Percentiles rank a stretch among this genome's conserved stretches.
Conservation (phyloP, 2,797 vertebrate species). For the Gobio occitaniae region DNA sequence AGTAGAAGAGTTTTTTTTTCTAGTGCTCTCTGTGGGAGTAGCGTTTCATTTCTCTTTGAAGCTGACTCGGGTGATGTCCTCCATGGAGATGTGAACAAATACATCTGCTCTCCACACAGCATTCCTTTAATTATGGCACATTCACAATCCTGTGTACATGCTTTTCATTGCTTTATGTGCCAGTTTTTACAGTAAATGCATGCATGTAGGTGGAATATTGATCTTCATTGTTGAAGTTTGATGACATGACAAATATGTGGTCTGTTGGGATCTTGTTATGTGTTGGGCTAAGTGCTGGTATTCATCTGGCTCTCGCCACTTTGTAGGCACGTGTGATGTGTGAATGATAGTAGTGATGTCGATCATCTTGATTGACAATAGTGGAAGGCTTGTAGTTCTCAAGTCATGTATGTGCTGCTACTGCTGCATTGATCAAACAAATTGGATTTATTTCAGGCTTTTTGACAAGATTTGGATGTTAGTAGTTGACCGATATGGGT, state of each 20-base stretch:
- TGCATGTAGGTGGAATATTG: constrained; percentile 40
- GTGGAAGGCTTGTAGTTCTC: constrained; percentile 7
- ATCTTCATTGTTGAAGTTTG: constrained; percentile 35
- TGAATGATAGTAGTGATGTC: constrained; percentile 45
- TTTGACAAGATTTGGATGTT: neutral
- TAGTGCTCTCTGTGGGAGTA: constrained; percentile 23
- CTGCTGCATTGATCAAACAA: neutral
- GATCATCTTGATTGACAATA: constrained; percentile 54
- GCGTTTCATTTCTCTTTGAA: constrained; percentile 39
- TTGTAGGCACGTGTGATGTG: constrained; percentile 35
- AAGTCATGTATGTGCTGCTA: neutral
- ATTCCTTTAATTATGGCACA: constrained; percentile 28
- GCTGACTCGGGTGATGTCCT: constrained; percentile 23
- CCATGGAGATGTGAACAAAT: constrained; percentile 42
- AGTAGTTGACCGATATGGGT: neutral
- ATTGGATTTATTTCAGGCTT: neutral
- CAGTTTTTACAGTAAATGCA: constrained; percentile 30
- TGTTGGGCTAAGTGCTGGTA: constrained; percentile 24
- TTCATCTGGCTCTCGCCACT: neutral
- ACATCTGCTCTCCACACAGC: constrained; percentile 20
- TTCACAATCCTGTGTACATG: constrained; percentile 13
- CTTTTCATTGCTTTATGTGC: constrained; percentile 19
- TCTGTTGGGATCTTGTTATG: constrained; percentile 47
- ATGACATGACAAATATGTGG: constrained; percentile 46
- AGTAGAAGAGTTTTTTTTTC: constrained; percentile 8